Evolutionary conservation across 2,113 vertebrate species (phyloP).

Genomic region (Orycteropus afer): DNA sequence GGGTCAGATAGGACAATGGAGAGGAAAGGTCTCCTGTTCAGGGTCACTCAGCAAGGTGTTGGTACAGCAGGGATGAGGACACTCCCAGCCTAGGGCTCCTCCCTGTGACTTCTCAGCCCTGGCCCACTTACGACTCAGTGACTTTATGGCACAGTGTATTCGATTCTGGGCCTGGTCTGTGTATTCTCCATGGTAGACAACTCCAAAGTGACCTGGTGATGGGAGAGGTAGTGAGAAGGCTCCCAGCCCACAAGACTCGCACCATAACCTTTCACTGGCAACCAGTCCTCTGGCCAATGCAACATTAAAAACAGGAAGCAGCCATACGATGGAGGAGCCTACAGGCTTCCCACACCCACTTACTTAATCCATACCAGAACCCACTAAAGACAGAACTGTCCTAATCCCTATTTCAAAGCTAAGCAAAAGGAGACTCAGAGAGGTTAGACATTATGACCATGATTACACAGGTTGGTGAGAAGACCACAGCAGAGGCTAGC

Average conservation of each 20-base stretch:
- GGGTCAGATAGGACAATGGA: background rate
- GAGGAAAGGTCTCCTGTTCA: background rate
- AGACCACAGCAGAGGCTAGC: background rate
- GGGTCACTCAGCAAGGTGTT: background rate
- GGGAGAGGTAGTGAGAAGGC: background rate
- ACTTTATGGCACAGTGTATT: slow-evolving; percentile 96
- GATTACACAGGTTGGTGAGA: background rate
- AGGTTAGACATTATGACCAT: background rate
- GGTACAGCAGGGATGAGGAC: accelerated
- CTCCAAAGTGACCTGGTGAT: slow-evolving; percentile 94
- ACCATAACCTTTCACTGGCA: background rate
- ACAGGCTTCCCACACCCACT: background rate
- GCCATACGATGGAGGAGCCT: background rate
- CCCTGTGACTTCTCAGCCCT: background rate
- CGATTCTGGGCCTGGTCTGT: slow-evolving; percentile 88
- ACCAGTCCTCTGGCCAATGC: background rate
- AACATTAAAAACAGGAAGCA: background rate
- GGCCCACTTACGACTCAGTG: slow-evolving; percentile 84
- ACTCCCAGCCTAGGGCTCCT: background rate
- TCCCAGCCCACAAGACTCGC: background rate
- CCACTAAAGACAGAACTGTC: background rate
- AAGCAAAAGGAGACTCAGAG: background rate
- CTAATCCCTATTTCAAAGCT: background rate
- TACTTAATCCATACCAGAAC: background rate
- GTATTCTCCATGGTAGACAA: slow-evolving; percentile 96